A percentile compares a stretch with the other conserved stretches of the same genome.
These are phyloP conservation scores for Himalopsyche phryganea DNA, from an alignment of 1,140 invertebrate genomes.

Conservation along the genomic window DNA sequence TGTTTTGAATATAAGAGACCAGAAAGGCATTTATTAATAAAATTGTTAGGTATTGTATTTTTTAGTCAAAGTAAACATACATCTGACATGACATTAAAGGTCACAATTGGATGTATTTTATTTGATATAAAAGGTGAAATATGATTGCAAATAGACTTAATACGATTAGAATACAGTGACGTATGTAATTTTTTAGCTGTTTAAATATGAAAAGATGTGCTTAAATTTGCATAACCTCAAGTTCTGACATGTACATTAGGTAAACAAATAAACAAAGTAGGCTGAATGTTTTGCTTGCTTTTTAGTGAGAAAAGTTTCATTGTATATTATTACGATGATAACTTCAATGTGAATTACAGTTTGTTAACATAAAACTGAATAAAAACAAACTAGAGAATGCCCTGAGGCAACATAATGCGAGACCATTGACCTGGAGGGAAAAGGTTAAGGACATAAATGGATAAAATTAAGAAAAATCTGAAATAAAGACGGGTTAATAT, in stretches of 20 bases:
- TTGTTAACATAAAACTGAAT: not conserved
- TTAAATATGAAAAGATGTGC: too few relatives aligned
- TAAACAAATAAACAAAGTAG: conserved; percentile 3
- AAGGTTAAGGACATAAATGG: conserved; percentile 22
- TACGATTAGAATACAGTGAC: too few relatives aligned
- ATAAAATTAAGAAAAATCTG: not conserved
- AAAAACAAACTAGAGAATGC: conserved; percentile 7
- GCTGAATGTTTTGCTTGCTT: not conserved
- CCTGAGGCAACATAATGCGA: conserved; percentile 14
- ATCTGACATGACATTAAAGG: too few relatives aligned
- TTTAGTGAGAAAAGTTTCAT: not conserved
- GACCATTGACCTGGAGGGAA: conserved; percentile 22
- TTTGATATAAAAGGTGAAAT: too few relatives aligned
- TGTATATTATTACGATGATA: not conserved
- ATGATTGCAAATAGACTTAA: too few relatives aligned
- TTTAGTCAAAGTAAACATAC: too few relatives aligned
- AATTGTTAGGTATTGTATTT: too few relatives aligned
- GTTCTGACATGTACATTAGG: not conserved
- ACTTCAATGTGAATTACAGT: not conserved
- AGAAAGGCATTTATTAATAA: too few relatives aligned
- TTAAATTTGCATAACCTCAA: not conserved
- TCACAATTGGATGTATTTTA: too few relatives aligned
- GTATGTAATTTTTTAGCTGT: too few relatives aligned
- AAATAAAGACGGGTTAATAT: not conserved
- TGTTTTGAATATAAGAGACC: too few relatives aligned